These are phyloP conservation scores for Cnemophilus loriae DNA, from an alignment of 2,113 vertebrate genomes.

Conservation along the genomic window DNA sequence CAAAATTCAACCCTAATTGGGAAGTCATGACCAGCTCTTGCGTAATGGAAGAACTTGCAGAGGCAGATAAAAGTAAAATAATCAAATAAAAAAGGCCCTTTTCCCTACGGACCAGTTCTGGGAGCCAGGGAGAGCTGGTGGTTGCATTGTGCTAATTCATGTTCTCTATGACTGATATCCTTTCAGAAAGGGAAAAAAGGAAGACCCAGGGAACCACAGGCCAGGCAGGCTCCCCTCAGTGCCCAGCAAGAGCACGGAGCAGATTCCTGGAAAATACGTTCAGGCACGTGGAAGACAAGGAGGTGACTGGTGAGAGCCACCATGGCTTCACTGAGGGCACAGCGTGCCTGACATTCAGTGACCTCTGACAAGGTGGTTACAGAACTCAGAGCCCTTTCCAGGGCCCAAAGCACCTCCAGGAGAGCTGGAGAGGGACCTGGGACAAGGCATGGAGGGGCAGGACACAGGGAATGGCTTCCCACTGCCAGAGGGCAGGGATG, in stretches of 20 bases:
- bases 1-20: background rate
- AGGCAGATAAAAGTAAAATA: background rate
- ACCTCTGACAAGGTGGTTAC: background rate
- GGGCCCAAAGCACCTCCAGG: accelerated
- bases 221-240: background rate
- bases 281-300: background rate
- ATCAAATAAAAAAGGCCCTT: background rate
- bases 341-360: accelerated
- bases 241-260: background rate
- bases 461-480: background rate
- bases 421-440: background rate
- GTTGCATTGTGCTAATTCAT: background rate
- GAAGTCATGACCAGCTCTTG: background rate
- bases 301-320: background rate
- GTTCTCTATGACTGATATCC: background rate
- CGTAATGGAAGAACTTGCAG: background rate
- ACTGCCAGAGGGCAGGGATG: background rate
- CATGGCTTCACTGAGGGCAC: background rate
- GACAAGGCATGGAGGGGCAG: background rate
- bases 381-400: background rate
- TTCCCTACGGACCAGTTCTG: background rate
- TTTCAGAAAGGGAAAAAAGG: background rate
- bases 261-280: background rate
- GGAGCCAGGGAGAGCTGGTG: background rate
- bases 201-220: background rate